Percentiles rank a stretch among this genome's conserved stretches.
phyloP scores from a whole-genome alignment of 1,140 invertebrate genomes.

The Armadillidium nasatum region DNA sequence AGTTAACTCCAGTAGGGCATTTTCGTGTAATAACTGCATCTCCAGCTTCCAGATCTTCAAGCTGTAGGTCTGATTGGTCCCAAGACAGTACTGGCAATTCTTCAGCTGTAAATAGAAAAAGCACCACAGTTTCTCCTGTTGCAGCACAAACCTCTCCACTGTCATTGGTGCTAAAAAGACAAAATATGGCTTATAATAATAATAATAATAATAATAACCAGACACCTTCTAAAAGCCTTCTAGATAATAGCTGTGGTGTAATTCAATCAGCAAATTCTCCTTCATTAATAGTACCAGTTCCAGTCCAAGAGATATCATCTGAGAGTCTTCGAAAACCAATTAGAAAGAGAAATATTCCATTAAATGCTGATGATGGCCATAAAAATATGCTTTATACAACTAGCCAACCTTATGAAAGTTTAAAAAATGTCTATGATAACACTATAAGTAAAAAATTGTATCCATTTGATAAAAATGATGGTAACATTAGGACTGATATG shows the following conservation, averaged over 20 bases:
- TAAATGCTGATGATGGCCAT: background rate
- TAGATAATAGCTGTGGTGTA: background rate
- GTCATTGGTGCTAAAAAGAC: background rate
- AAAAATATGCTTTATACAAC: background rate
- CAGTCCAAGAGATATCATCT: background rate
- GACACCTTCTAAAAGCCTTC: background rate
- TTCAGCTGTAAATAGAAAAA: background rate
- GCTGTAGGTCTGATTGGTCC: background rate
- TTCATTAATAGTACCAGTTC: background rate
- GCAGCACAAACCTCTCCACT: background rate
- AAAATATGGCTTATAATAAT: background rate
- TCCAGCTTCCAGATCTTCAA: background rate
- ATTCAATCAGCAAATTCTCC: background rate
- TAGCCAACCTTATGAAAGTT: background rate
- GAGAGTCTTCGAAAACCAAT: slow-evolving; percentile 1
- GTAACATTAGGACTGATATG: too few species aligned
- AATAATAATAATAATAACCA: background rate
- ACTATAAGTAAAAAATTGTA: too few species aligned
- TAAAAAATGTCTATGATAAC: too few species aligned
- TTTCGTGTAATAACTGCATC: background rate
- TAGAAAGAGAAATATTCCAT: background rate
- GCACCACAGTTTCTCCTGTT: background rate
- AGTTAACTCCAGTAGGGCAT: background rate
- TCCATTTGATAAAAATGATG: too few species aligned
- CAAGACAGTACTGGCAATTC: background rate